Evolutionary conservation across 1,140 invertebrate genomes (phyloP).

Genomic region (Ips typographus): DNA sequence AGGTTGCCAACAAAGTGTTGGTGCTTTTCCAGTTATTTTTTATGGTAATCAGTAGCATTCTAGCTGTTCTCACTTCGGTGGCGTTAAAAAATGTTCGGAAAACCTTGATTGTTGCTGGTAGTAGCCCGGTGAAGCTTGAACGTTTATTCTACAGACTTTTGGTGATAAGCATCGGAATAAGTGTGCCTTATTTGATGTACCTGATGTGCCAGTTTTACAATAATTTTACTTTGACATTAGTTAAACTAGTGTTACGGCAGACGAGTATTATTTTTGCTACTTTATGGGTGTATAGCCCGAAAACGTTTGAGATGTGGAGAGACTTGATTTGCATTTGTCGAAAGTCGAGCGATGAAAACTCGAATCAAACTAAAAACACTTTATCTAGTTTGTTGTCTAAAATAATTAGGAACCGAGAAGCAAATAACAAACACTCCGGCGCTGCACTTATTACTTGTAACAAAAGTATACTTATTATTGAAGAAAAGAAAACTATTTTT

Average conservation of each 20-base stretch:
- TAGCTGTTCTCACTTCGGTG: conserved; percentile 55
- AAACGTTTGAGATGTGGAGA: conserved; percentile 46
- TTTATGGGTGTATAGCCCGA: conserved; percentile 47
- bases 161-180: conserved; percentile 46
- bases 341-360: conserved; percentile 25
- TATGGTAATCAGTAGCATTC: conserved; percentile 52
- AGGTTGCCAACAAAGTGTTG: conserved; percentile 54
- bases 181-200: conserved; percentile 42
- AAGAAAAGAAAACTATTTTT: conserved; percentile 36
- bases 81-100: conserved; percentile 57
- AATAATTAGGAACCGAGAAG: conserved; percentile 18
- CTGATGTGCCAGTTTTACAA: conserved; percentile 45
- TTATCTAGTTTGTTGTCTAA: conserved; percentile 38
- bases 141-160: conserved; percentile 75
- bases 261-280: conserved; percentile 44
- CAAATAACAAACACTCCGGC: conserved; percentile 12
- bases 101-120: conserved; percentile 52
- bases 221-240: conserved; percentile 38
- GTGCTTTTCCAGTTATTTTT: conserved; percentile 54
- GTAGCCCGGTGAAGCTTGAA: conserved; percentile 74
- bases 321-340: conserved; percentile 39
- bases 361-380: conserved; percentile 14
- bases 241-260: conserved; percentile 41
- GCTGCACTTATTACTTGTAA: conserved; percentile 15
- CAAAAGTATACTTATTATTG: conserved; percentile 29